Evolutionary conservation across 2,113 vertebrate species (phyloP), one percentile per base, ranked within the genome.

Genomic region (Phrynosoma platyrhinos): DNA sequence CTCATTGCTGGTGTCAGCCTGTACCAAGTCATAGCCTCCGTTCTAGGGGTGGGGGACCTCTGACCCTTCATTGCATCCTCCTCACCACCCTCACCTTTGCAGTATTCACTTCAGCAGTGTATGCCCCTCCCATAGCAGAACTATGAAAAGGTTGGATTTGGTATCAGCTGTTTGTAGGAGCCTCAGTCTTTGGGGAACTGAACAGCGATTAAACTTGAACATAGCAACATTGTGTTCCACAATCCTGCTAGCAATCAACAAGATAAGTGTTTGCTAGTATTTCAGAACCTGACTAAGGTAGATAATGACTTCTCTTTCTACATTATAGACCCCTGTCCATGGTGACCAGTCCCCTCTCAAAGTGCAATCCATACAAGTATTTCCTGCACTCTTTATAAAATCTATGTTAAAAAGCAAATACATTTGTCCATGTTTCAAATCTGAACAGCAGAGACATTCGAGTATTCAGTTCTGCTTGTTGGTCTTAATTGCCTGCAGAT

Each of bases 111-210:
- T 62, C 72, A 76, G 36, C 72, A 76, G 42, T 47, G 55, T 9
- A 66, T 85, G 64, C 64, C 32, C 32, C n/a, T 32, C 79, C 9
- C 40, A 13, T 10, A 62, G 74, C 25, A 27, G 83, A 47, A 25
- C 25, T 76, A 3, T 40, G 9, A 72, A 58, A 74, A 53, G 27
- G 58, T 16, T 77, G 36, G 5, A 77, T 66, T 66, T 66, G 72
- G 36, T 18, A 86, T 68, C 62, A 66, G 58, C 75, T 86, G 75
- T 78, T 86, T 78, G 64, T 40, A 71, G 76, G 12, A 71, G 47
- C 1, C 13, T 69, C 36, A 40, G 66, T 66, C 42, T 42, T 83
- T 74, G 69, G 83, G 83, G 83, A 84, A 42, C 27, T 21, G 25
- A n/a, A 12, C 8, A n/a, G 69, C 32, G 47, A 32, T 86, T 69